Conservation (phyloP, 2,888 invertebrate genomes). For the Eupithecia vulgata region DNA sequence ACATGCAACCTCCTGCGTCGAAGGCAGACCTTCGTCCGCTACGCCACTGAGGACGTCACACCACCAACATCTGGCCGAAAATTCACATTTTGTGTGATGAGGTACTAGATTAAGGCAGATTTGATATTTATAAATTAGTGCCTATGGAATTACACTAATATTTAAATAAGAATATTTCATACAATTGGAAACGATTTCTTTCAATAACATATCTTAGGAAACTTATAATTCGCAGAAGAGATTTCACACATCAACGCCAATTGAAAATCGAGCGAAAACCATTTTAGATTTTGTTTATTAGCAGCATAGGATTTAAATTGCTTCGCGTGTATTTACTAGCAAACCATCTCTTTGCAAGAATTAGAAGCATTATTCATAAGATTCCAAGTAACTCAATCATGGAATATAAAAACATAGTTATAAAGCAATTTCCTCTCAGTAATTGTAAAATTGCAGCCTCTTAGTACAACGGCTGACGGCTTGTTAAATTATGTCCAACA, state of each 20-base stretch:
- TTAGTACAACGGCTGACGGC: slow-evolving; percentile 14
- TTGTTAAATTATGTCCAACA: slow-evolving; percentile 18
- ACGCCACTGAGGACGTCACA: too few species aligned
- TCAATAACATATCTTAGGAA: background rate
- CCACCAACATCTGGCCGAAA: too few species aligned
- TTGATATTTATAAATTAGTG: too few species aligned
- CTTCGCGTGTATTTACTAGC: background rate
- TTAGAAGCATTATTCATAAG: slow-evolving; percentile 3
- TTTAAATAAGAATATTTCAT: background rate
- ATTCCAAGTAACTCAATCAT: slow-evolving; percentile 20
- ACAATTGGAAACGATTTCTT: background rate
- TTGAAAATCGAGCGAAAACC: background rate
- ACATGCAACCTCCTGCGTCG: too few species aligned
- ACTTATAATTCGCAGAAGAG: background rate
- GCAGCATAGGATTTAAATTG: background rate
- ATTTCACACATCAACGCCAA: background rate
- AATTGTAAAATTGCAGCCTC: slow-evolving; percentile 21
- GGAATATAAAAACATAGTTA: slow-evolving; percentile 13
- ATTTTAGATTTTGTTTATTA: background rate
- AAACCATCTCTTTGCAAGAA: background rate
- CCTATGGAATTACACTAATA: background rate
- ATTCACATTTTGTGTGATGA: too few species aligned
- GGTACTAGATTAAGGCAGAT: too few species aligned
- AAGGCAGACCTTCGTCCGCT: too few species aligned
- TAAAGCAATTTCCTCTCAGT: slow-evolving; percentile 14